Conservation (phyloP, 2,888 invertebrate genomes). For the Pycnomerus fuliginosus region DNA sequence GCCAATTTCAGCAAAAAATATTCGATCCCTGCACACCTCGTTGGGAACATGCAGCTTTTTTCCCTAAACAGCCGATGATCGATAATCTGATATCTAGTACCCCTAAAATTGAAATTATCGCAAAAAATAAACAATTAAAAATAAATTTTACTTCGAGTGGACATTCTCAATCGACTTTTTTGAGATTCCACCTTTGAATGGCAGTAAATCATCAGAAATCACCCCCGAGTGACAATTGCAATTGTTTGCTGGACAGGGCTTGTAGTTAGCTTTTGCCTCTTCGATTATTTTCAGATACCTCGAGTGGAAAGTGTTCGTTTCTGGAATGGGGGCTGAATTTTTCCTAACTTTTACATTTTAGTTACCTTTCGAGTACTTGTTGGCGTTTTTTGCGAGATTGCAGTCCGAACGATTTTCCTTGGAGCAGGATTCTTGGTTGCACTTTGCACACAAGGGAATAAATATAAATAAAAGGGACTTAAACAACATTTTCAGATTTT, state of each 20-base stretch:
- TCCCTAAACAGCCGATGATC: constrained; percentile 78
- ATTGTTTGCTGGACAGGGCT: constrained; percentile 58
- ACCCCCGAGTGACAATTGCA: constrained; percentile 67
- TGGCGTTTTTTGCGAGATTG: too few species aligned
- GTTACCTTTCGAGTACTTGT: too few species aligned
- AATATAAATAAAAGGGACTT: too few species aligned
- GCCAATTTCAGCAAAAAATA: constrained; percentile 76
- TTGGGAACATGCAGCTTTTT: constrained; percentile 86
- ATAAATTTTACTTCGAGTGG: constrained; percentile 47
- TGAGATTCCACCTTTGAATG: constrained; percentile 71
- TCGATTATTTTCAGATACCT: constrained; percentile 53
- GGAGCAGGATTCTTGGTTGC: too few species aligned
- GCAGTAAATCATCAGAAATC: constrained; percentile 67
- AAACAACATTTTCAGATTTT: too few species aligned
- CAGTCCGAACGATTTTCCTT: too few species aligned
- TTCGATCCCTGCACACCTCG: constrained; percentile 88
- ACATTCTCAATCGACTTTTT: constrained; percentile 64
- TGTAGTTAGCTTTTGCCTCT: constrained; percentile 55
- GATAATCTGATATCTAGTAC: constrained; percentile 82
- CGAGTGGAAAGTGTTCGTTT: constrained; percentile 52
- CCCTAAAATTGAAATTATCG: constrained; percentile 51
- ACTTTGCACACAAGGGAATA: too few species aligned
- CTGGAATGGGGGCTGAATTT: too few species aligned
- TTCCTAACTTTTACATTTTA: too few species aligned
- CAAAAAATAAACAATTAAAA: not conserved